Percentiles rank a stretch among this genome's conserved stretches.
These are phyloP conservation scores for Tenthredo distinguenda DNA, from an alignment of 2,888 invertebrate genomes.

Conservation along the genomic window DNA sequence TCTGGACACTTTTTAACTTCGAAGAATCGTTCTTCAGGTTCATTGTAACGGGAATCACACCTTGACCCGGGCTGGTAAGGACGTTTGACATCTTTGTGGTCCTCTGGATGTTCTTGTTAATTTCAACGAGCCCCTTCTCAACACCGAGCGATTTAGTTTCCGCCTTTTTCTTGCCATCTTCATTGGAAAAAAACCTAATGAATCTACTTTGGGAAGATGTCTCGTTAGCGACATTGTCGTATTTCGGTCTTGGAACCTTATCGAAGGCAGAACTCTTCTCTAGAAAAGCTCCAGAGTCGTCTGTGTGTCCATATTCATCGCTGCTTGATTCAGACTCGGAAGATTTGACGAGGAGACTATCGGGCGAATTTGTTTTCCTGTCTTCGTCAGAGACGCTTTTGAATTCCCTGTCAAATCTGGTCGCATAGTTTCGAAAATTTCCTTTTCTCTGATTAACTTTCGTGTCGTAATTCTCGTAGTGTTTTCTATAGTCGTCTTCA, in stretches of 20 bases:
- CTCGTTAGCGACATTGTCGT: conserved; percentile 56
- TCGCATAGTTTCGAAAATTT: conserved; percentile 31
- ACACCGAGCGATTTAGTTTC: conserved; percentile 73
- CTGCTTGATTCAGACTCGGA: conserved; percentile 76
- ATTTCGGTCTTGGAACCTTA: conserved; percentile 59
- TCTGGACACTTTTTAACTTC: conserved; percentile 48
- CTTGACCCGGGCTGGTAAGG: conserved; percentile 31
- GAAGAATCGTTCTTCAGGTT: conserved; percentile 32
- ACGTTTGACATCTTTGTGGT: conserved; percentile 61
- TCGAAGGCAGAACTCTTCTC: conserved; percentile 79
- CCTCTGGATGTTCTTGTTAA: conserved; percentile 73
- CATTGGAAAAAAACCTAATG: conserved; percentile 72
- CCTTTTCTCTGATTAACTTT: conserved; percentile 34
- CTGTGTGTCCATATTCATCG: conserved; percentile 80
- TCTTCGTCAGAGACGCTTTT: conserved; percentile 74
- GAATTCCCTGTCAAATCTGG: conserved; percentile 48
- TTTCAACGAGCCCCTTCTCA: conserved; percentile 66
- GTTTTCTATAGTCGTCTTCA: conserved; percentile 70
- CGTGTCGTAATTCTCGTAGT: conserved; percentile 69
- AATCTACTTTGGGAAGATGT: conserved; percentile 58
- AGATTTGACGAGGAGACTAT: conserved; percentile 76
- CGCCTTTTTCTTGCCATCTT: conserved; percentile 70
- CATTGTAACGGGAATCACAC: neutral
- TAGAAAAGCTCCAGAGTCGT: conserved; percentile 74
- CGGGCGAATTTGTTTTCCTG: conserved; percentile 76